Percentiles rank a stretch among this genome's conserved stretches.
phyloP scores from a whole-genome alignment of 2,113 vertebrate genomes.

The Larimichthys polyactis region DNA sequence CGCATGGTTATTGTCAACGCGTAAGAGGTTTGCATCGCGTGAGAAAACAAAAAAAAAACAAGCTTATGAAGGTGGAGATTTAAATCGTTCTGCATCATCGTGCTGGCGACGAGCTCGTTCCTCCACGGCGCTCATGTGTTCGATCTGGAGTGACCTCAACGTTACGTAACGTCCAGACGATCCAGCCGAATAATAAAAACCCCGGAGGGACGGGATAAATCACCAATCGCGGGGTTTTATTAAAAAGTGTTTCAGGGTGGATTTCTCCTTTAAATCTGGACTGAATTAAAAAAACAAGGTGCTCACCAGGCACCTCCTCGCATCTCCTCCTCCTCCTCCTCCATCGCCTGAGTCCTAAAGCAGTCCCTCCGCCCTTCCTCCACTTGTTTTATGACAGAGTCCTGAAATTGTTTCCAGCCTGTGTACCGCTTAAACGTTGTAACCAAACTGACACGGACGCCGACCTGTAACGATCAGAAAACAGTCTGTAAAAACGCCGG shows the following conservation, averaged over 20 bases:
- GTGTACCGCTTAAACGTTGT: constrained; percentile 52
- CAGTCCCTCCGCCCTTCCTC: too few relatives aligned
- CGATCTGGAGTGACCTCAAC: constrained; percentile 2
- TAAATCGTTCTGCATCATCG: neutral
- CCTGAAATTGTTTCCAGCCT: constrained; percentile 53
- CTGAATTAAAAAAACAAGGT: constrained; percentile 10
- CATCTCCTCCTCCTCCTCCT: neutral
- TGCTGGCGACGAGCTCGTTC: neutral
- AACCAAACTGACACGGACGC: constrained; percentile 14
- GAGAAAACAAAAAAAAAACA: neutral
- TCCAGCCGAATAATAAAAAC: too few relatives aligned
- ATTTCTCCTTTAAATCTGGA: constrained; percentile 33
- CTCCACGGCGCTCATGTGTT: neutral
- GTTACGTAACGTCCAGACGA: neutral
- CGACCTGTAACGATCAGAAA: neutral
- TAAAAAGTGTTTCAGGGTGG: constrained; percentile 29
- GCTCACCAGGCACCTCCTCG: constrained; percentile 1
- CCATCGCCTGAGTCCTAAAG: too few relatives aligned
- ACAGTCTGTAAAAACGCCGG: constrained; percentile 38
- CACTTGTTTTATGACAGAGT: constrained; percentile 36
- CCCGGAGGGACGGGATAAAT: neutral
- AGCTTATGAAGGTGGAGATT: neutral
- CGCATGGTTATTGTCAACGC: constrained; percentile 65
- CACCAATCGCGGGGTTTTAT: neutral
- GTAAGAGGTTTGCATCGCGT: neutral